A percentile compares a stretch with the other conserved stretches of the same genome.
These are phyloP conservation scores for Babylonia areolata DNA, from an alignment of 1,140 invertebrate species.

Conservation along the genomic window DNA sequence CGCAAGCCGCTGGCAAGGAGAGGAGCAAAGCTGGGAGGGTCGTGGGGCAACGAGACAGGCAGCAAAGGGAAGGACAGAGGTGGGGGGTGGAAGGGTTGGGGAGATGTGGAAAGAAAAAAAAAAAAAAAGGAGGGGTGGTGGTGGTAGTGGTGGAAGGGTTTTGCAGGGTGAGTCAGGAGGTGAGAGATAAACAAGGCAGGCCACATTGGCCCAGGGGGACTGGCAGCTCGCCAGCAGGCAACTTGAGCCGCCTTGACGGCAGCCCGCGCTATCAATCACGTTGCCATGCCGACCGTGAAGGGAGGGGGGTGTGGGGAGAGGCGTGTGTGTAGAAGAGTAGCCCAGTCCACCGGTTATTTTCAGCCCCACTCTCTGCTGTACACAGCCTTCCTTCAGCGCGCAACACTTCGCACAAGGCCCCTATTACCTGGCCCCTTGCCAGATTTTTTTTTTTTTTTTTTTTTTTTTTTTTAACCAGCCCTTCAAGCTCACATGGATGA, in stretches of 20 bases:
- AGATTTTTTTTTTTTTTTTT: background rate
- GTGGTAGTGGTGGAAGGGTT: no score
- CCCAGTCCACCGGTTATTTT: constrained; percentile 36
- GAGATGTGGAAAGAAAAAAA: no score
- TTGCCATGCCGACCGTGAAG: constrained; percentile 45
- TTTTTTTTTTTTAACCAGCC: background rate
- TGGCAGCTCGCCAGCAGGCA: constrained; percentile 30
- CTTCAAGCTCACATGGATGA: no score
- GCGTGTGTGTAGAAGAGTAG: constrained; percentile 17
- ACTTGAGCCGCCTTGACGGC: constrained; percentile 26
- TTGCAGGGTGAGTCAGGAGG: constrained; percentile 23
- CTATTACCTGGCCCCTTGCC: constrained; percentile 1
- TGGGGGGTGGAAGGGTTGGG: background rate
- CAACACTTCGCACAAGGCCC: background rate
- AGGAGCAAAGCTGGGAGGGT: background rate
- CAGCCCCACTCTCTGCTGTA: background rate
- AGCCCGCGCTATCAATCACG: constrained; percentile 29
- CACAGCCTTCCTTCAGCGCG: background rate
- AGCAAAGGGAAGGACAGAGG: background rate
- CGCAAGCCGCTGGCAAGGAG: background rate
- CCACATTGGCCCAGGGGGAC: background rate
- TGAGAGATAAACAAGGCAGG: constrained; percentile 22
- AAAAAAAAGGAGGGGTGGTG: no score
- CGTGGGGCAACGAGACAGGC: background rate
- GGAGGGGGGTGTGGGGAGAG: background rate